Conservation (phyloP, 2,888 invertebrate genomes). For the Thereva unica region DNA sequence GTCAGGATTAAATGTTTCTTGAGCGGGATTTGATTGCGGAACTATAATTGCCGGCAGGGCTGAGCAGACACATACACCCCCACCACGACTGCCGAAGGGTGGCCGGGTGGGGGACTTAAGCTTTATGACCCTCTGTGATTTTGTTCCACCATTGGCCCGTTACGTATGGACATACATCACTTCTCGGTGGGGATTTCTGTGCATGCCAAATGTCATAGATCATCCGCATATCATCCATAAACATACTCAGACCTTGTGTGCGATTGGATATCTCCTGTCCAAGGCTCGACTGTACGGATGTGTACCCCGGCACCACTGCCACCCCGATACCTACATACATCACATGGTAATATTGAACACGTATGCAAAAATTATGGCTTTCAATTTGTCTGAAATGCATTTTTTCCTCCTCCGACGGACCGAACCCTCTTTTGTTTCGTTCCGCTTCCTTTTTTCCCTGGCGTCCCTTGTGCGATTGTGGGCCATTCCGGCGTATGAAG, state of each 20-base stretch:
- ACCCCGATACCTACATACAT: slow-evolving; percentile 1
- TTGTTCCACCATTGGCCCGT: background rate
- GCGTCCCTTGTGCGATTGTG: slow-evolving; percentile 17
- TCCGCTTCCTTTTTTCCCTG: background rate
- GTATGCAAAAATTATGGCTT: slow-evolving; percentile 42
- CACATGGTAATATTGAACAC: slow-evolving; percentile 36
- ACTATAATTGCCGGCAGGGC: slow-evolving; percentile 25
- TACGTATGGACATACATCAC: slow-evolving; percentile 19
- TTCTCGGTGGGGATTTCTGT: slow-evolving; percentile 32
- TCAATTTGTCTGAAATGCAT: slow-evolving; percentile 42
- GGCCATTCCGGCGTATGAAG: slow-evolving; percentile 31
- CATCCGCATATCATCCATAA: slow-evolving; percentile 25
- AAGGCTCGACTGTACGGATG: background rate
- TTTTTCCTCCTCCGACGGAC: slow-evolving; percentile 23
- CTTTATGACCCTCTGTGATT: slow-evolving; percentile 30
- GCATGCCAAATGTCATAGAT: slow-evolving; percentile 28
- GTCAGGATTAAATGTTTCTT: slow-evolving; percentile 34
- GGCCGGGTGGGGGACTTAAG: background rate
- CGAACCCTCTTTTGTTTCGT: background rate
- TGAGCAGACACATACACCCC: slow-evolving; percentile 14
- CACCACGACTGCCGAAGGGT: background rate
- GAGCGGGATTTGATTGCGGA: slow-evolving; percentile 32
- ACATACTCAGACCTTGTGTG: slow-evolving; percentile 14
- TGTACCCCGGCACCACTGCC: background rate
- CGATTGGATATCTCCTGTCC: slow-evolving; percentile 14